Conservation (phyloP, 2,113 vertebrate genomes). For the Crocuta crocuta region DNA sequence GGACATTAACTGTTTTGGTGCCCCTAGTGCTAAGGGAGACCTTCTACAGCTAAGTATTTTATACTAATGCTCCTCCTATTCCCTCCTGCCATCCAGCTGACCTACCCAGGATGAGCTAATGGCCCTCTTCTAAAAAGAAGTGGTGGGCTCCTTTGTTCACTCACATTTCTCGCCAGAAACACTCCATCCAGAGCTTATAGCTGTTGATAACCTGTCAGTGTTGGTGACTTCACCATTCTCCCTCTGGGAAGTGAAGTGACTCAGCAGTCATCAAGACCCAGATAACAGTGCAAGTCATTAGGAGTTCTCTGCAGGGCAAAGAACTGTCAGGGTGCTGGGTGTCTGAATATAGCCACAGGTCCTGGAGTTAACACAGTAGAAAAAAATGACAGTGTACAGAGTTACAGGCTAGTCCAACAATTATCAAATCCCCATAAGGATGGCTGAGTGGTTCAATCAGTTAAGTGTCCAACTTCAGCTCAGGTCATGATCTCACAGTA, state of each 20-base stretch:
- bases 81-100: neutral
- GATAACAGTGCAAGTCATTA: neutral
- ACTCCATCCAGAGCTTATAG: neutral
- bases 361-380: neutral
- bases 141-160: neutral
- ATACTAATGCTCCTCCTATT: neutral
- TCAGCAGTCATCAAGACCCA: conserved; percentile 27
- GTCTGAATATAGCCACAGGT: neutral
- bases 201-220: neutral
- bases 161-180: conserved; percentile 44
- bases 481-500: too few species aligned
- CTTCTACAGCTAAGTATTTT: neutral
- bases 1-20: neutral
- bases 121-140: neutral
- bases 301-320: neutral
- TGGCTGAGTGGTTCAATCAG: too few species aligned
- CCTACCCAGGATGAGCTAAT: conserved; percentile 18
- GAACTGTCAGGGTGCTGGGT: conserved; percentile 51
- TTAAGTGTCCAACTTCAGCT: too few species aligned
- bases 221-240: conserved; percentile 38
- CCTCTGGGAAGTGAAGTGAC: conserved; percentile 58
- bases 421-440: neutral
- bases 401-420: neutral
- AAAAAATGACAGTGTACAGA: neutral
- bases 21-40: neutral